A percentile compares a stretch with the other conserved stretches of the same genome.
Conservation (phyloP, 2,797 vertebrate species). For the Schizothorax lantsangensis region DNA sequence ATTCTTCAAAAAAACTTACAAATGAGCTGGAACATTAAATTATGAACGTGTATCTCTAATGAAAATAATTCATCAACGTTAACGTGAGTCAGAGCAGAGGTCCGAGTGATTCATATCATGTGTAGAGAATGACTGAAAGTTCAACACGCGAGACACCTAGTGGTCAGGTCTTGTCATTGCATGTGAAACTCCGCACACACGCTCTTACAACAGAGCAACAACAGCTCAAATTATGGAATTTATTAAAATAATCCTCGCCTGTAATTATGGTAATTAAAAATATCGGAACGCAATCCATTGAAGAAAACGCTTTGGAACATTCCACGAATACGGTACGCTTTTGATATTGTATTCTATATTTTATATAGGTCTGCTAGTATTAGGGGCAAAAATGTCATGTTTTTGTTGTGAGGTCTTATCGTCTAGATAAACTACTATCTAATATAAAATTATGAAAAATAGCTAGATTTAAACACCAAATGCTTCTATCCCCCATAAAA, state of each 20-base stretch:
- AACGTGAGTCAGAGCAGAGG: constrained; percentile 3
- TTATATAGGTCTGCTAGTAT: neutral
- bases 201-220: neutral
- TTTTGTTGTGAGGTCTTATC: neutral
- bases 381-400: neutral
- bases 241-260: neutral
- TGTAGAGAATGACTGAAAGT: constrained; percentile 4
- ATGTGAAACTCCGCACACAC: neutral
- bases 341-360: neutral
- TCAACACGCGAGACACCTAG: constrained; percentile 31
- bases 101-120: neutral
- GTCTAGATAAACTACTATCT: neutral
- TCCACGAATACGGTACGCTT: neutral
- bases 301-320: neutral
- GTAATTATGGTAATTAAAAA: neutral
- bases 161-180: neutral
- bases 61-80: neutral
- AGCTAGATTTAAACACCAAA: neutral
- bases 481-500: neutral
- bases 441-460: neutral
- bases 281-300: neutral
- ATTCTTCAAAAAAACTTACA: neutral
- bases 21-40: neutral
- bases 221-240: neutral
- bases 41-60: neutral